Base-by-base conservation (phyloP, 1,140 invertebrate genomes). In the Maconellicoccus hirsutus region DNA sequence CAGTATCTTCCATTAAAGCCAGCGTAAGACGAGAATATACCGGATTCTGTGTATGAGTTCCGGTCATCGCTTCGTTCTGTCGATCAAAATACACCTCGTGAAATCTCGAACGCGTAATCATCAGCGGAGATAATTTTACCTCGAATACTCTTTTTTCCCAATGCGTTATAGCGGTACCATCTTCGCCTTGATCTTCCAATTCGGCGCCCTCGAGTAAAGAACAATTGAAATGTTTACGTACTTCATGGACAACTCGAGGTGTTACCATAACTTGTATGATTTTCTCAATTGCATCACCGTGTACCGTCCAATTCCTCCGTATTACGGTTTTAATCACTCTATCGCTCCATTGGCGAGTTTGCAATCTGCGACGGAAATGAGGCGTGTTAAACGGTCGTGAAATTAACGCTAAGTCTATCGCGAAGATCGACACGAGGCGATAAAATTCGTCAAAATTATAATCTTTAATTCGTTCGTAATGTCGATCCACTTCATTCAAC, bases 1-100 rank as follows among this genome's bases (percentile, higher is more conserved):
- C 97, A 0, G 95, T 98, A 78, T 99, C 97, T 81, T 99, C 96
- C 93, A 99, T 93, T 52, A 98, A 81, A 0, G 97, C 97, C 42
- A 99, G 83, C 0, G 96, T 98, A 73, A 99, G 89, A 59, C 94
- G 82, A 0, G 95, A 98, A 79, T 98, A 98, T 0, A 98, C 92
- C 0, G 96, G 95, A 82, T 98, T 96, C 80, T 98, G 96, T 0
- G 97, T 99, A 78, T 98, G 97, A 0, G 96, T 98, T 0, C 96
- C 97, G 0, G 97, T 98, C 97, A 99, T 99, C 0, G 95, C 96
- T 84, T 99, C 97, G 82, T 99, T 99, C 92, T 96, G 77, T 70
- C 42, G 26, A 26, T 27, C 81, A 81, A 75, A 59, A 72, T 22
- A 59, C 3, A 75, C 7, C 38, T 29, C 14, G 26, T 10, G 69